phyloP scores from a whole-genome alignment of 1,140 invertebrate genomes.

The Macrostomum lignano region DNA sequence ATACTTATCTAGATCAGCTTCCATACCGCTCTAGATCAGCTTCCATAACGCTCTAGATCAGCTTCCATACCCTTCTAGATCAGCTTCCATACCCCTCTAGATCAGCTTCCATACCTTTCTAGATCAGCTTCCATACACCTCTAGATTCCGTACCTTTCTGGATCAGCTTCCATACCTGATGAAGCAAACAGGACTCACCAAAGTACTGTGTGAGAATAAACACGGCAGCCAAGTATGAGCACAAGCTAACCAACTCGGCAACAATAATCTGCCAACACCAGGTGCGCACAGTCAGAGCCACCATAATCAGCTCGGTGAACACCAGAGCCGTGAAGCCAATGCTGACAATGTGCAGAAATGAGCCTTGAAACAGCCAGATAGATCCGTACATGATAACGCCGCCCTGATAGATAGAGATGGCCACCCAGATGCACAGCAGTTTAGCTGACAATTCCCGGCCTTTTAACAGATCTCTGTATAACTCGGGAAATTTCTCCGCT shows the following conservation, averaged over 20 bases:
- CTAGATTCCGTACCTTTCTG: no score
- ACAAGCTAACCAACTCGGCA: constrained; percentile 64
- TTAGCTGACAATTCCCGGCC: constrained; percentile 45
- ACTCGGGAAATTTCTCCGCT: constrained; percentile 71
- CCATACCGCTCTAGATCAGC: no score
- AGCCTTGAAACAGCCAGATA: constrained; percentile 76
- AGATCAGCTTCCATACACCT: no score
- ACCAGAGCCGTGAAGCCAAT: constrained; percentile 92
- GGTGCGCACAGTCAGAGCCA: constrained; percentile 59
- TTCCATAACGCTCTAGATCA: no score
- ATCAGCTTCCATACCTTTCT: no score
- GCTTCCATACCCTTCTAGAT: no score
- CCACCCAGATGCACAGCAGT: constrained; percentile 93
- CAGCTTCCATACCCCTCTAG: no score
- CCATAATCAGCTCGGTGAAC: constrained; percentile 89
- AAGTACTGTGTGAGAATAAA: constrained; percentile 66
- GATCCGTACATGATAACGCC: constrained; percentile 97
- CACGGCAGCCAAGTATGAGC: constrained; percentile 55
- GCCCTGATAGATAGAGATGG: constrained; percentile 97
- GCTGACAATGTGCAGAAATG: constrained; percentile 86
- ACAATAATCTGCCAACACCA: constrained; percentile 58
- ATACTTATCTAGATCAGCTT: no score
- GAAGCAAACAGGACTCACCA: constrained; percentile 40
- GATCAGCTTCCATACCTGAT: no score
- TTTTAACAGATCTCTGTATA: constrained; percentile 86